phyloP scores from a whole-genome alignment of 2,888 invertebrate species.

The Trachelus troglodyta region DNA sequence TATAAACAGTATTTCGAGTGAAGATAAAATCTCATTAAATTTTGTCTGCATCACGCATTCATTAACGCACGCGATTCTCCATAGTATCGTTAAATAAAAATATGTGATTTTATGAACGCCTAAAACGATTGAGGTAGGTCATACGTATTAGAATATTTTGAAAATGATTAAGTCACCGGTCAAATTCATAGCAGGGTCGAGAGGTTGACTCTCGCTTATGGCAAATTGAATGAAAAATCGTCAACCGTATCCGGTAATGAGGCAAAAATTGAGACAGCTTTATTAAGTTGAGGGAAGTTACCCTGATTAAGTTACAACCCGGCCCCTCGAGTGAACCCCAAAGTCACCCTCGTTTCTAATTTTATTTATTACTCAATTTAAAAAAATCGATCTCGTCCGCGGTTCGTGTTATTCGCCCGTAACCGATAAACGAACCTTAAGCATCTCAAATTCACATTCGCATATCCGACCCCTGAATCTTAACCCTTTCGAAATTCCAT shows the following conservation, averaged over 20 bases:
- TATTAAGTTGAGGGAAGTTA: conserved; percentile 62
- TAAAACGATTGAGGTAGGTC: not conserved
- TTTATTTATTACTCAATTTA: conserved; percentile 65
- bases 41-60: not conserved
- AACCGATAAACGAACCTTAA: conserved; percentile 34
- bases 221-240: conserved; percentile 51
- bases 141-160: not conserved
- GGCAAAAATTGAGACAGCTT: conserved; percentile 64
- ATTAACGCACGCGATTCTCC: not conserved
- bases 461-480: not conserved
- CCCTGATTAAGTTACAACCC: conserved; percentile 60
- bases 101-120: not conserved
- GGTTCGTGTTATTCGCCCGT: conserved; percentile 32
- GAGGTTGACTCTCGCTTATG: not conserved
- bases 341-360: conserved; percentile 60
- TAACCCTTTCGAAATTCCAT: not conserved
- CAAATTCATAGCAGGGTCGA: not conserved
- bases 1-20: too few relatives aligned
- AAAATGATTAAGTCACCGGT: not conserved
- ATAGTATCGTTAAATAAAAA: not conserved
- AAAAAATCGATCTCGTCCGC: conserved; percentile 56
- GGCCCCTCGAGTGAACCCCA: conserved; percentile 31
- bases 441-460: not conserved
- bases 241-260: conserved; percentile 52
- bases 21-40: not conserved